These are phyloP conservation scores for Dynastes maya DNA, from an alignment of 2,888 invertebrate genomes.

Conservation along the genomic window DNA sequence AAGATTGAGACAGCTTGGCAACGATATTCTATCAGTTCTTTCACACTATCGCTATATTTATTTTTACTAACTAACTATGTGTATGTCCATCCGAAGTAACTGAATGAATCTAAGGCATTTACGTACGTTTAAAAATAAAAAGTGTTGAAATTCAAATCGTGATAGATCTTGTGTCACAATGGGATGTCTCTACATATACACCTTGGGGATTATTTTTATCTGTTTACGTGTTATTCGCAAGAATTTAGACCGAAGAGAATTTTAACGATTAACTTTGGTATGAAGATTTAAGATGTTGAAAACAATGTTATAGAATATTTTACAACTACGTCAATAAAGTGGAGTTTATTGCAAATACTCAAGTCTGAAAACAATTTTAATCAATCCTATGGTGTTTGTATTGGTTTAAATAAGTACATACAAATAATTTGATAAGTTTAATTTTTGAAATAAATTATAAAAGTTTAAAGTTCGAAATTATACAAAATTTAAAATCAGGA, in stretches of 20 bases:
- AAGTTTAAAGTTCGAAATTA: too few species aligned
- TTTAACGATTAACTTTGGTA: background rate
- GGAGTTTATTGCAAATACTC: too few species aligned
- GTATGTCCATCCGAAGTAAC: background rate
- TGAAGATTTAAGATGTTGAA: too few species aligned
- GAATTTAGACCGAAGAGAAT: background rate
- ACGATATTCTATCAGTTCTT: conserved; percentile 1
- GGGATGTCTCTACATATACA: background rate
- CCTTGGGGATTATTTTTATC: background rate
- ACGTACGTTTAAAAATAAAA: background rate
- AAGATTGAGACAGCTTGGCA: conserved; percentile 32
- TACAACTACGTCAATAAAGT: too few species aligned
- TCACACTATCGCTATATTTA: conserved; percentile 1
- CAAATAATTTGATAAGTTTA: too few species aligned
- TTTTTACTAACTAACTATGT: conserved; percentile 25
- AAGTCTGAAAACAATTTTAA: too few species aligned
- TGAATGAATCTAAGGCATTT: conserved; percentile 29
- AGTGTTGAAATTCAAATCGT: background rate
- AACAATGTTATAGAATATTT: too few species aligned
- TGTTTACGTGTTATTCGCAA: background rate
- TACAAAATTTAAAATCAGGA: too few species aligned
- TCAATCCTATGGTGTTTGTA: too few species aligned
- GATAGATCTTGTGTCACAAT: background rate
- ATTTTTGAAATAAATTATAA: too few species aligned
- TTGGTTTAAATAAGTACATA: too few species aligned